A percentile compares a stretch with the other conserved stretches of the same genome.
Conservation (phyloP, 2,888 invertebrate species). For the Archips crataeganus region DNA sequence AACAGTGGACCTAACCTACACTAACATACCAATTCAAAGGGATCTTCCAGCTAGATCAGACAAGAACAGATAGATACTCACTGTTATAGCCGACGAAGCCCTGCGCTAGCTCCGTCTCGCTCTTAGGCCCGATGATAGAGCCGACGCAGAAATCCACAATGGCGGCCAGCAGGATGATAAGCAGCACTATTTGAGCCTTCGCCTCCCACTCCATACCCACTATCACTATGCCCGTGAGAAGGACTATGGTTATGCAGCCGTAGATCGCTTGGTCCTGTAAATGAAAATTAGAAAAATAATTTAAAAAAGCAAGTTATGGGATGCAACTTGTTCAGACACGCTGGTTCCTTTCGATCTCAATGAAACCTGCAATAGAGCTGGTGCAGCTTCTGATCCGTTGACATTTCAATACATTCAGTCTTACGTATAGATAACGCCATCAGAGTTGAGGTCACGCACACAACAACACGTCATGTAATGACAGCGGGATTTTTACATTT, state of each 20-base stretch:
- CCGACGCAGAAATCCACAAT: slow-evolving; percentile 96
- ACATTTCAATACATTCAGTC: too few species aligned
- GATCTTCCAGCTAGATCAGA: too few species aligned
- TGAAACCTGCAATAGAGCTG: too few species aligned
- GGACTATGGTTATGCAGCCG: slow-evolving; percentile 92
- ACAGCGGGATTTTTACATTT: too few species aligned
- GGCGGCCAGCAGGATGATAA: slow-evolving; percentile 93
- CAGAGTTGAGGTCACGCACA: too few species aligned
- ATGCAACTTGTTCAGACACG: too few species aligned
- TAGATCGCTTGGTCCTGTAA: slow-evolving; percentile 91
- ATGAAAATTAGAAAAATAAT: background rate
- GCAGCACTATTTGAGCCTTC: slow-evolving; percentile 95
- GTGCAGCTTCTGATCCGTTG: too few species aligned
- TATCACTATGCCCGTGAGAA: slow-evolving; percentile 94
- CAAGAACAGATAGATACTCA: slow-evolving; percentile 75
- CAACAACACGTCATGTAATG: too few species aligned
- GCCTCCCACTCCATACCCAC: slow-evolving; percentile 99
- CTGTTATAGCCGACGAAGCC: slow-evolving; percentile 96
- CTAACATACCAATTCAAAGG: background rate
- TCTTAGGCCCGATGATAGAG: slow-evolving; percentile 92
- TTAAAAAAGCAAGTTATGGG: too few species aligned
- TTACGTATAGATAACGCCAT: too few species aligned
- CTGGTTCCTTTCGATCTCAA: too few species aligned
- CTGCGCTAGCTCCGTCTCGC: slow-evolving; percentile 88
- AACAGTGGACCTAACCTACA: too few species aligned